Evolutionary conservation across 2,797 vertebrate species (phyloP).

Genomic region (Poecilia picta): DNA sequence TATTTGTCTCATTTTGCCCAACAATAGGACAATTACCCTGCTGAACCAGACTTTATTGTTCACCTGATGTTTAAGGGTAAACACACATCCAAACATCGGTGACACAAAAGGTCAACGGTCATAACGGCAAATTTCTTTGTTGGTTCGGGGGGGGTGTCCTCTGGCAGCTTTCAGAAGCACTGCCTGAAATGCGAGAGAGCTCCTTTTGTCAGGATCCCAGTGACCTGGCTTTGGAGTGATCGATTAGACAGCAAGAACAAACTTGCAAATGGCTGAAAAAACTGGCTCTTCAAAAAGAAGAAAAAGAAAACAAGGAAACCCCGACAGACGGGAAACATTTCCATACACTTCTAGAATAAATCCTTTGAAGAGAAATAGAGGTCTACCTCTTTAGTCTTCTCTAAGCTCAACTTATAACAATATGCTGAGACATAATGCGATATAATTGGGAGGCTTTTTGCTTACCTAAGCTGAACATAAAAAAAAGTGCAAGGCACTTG

Average conservation of each 20-base stretch:
- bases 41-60: slow-evolving; percentile 27
- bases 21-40: slow-evolving; percentile 21
- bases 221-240: slow-evolving; percentile 59
- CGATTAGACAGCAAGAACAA: slow-evolving; percentile 51
- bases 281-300: slow-evolving; percentile 10
- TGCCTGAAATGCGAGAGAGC: slow-evolving; percentile 47
- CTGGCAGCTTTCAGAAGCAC: slow-evolving; percentile 42
- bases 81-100: slow-evolving; percentile 56
- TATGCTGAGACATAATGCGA: slow-evolving; percentile 59
- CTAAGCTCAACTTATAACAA: slow-evolving; percentile 39
- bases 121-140: slow-evolving; percentile 42
- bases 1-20: slow-evolving; percentile 7
- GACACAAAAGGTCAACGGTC: slow-evolving; percentile 59
- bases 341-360: slow-evolving; percentile 29
- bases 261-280: slow-evolving; percentile 33
- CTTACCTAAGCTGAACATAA: slow-evolving; percentile 42
- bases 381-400: slow-evolving; percentile 16
- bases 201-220: slow-evolving; percentile 39
- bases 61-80: slow-evolving; percentile 51
- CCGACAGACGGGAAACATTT: slow-evolving; percentile 33
- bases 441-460: slow-evolving; percentile 60
- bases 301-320: slow-evolving; percentile 1
- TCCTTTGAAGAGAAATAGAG: slow-evolving; percentile 11
- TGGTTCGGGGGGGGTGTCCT: slow-evolving; percentile 32
- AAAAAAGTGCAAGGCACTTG: slow-evolving; percentile 33